Evolutionary conservation across 2,797 vertebrate species (phyloP), one percentile per base, ranked within the genome.

Genomic region (Tapera naevia): DNA sequence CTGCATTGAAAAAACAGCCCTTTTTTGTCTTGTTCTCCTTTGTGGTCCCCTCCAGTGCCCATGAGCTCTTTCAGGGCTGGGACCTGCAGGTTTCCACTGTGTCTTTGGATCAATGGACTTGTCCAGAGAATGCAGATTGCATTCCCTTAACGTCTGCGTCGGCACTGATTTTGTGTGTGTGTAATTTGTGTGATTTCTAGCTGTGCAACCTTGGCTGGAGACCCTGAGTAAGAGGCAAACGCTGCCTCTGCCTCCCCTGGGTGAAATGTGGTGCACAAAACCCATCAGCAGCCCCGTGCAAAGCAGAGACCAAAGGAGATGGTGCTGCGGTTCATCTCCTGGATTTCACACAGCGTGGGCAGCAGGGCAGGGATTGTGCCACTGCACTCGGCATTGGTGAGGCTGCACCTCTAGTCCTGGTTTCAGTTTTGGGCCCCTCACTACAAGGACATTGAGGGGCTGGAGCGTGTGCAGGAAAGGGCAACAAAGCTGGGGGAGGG

Each of bases 1-100:
- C 97, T 97, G 93, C 91, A 93, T 86, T 95, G 95, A 95, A 97
- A 97, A 97, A 97, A 95, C 94, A 96, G 93, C 79, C 76, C 61
- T 75, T 94, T 94, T 88, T 96, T 75, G 95, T 94, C 93, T 96
- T 86, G 43, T 73, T 91, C 94, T 96, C 62, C 94, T 94, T 93
- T 95, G 94, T 95, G 96, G 96, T 94, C 88, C 93, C 88, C 86
- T 95, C 95, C 93, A 10, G 79, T 96, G 94, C 94, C 92, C 95
- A 95, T 86, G 84, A 1, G 90, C 90, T 91, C 71, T 51, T 70
- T 66, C 73, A 51, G 51, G 71, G 7, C 35, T 88, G 79, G 33
- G 79, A 88, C 73, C 51, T 78, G 78, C 75, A 64, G 65, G 95
- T 93, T 76, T 93, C 88, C 70, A 92, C 74, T 13, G 7, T 84